A percentile compares a stretch with the other conserved stretches of the same genome.
Evolutionary conservation across 1,140 invertebrate genomes (phyloP).

Genomic region (Psilanteris sp.): DNA sequence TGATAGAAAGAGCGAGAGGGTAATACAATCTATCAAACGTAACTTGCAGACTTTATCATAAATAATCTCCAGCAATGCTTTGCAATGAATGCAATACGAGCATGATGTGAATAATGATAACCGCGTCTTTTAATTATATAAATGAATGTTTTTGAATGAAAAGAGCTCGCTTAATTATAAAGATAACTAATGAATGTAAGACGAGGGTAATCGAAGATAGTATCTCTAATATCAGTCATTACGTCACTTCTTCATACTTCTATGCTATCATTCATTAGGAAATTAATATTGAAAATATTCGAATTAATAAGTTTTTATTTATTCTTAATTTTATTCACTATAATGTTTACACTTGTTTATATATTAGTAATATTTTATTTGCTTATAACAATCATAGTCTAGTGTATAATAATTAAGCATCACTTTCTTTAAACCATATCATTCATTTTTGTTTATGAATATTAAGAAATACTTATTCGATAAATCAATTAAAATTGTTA

Average conservation of each 20-base stretch:
- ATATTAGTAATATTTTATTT: no score
- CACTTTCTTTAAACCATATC: no score
- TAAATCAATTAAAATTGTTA: no score
- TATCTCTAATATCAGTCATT: slow-evolving; percentile 29
- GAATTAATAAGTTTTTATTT: no score
- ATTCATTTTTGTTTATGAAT: no score
- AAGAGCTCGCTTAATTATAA: slow-evolving; percentile 42
- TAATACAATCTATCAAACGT: slow-evolving; percentile 33
- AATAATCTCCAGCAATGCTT: slow-evolving; percentile 34
- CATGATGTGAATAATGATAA: slow-evolving; percentile 52
- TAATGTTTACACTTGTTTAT: no score
- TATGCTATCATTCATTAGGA: neutral
- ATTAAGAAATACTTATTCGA: no score
- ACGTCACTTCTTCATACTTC: slow-evolving; percentile 7
- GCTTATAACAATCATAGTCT: no score
- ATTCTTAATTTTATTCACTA: no score
- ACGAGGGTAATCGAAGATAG: slow-evolving; percentile 34
- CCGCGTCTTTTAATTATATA: slow-evolving; percentile 47
- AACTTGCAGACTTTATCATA: slow-evolving; percentile 8
- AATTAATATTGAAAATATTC: neutral
- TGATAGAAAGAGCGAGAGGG: no score
- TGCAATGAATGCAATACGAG: slow-evolving; percentile 33
- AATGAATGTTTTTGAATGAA: slow-evolving; percentile 41
- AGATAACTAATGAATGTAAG: slow-evolving; percentile 40
- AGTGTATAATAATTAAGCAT: no score